phyloP scores from a whole-genome alignment of 2,888 invertebrate species.

The Plebejus argus region DNA sequence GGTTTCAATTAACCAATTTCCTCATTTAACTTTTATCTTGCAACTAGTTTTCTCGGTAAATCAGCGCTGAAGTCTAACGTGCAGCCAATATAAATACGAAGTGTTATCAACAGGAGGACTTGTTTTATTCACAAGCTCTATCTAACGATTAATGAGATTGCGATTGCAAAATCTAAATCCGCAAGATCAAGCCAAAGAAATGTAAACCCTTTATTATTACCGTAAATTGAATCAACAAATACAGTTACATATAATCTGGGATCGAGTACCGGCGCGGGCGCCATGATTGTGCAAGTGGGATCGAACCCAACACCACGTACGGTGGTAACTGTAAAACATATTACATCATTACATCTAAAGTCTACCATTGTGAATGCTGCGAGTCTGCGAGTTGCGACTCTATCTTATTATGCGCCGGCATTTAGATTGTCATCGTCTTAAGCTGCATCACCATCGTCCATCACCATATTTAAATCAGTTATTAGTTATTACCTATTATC shows the following conservation, averaged over 20 bases:
- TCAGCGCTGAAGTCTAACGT: background rate
- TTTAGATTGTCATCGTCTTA: background rate
- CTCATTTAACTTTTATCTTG: background rate
- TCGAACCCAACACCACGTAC: slow-evolving; percentile 30
- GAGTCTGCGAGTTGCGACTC: background rate
- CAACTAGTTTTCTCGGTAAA: slow-evolving; percentile 14
- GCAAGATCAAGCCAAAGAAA: too few relatives aligned
- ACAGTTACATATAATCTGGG: background rate
- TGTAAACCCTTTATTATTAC: background rate
- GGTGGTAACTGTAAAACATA: background rate
- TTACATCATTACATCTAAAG: background rate
- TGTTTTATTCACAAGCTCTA: background rate
- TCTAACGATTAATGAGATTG: background rate
- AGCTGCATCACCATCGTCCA: background rate
- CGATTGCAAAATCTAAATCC: background rate
- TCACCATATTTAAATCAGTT: background rate
- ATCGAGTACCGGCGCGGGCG: background rate
- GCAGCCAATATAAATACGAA: background rate
- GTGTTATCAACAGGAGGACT: background rate
- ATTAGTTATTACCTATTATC: background rate
- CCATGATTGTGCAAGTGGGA: slow-evolving; percentile 28
- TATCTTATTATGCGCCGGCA: slow-evolving; percentile 3
- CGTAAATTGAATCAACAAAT: slow-evolving; percentile 4
- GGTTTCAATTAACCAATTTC: slow-evolving; percentile 5
- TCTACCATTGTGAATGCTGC: slow-evolving; percentile 7